These are phyloP conservation scores for Apamea anceps DNA, from an alignment of 2,888 invertebrate species.

Conservation along the genomic window DNA sequence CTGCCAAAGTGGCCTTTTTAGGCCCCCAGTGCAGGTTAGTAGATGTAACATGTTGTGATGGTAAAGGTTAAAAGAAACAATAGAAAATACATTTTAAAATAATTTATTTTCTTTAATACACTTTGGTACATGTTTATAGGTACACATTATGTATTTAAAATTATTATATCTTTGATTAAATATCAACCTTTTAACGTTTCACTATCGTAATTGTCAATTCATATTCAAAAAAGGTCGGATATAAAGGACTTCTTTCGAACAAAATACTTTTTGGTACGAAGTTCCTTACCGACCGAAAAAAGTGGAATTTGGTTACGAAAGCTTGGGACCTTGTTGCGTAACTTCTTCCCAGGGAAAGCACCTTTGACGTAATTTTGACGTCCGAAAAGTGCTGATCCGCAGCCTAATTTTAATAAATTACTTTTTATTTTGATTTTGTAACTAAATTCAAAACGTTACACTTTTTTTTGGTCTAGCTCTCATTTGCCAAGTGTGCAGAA, in stretches of 20 bases:
- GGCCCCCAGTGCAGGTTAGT: not conserved
- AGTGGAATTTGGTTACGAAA: not conserved
- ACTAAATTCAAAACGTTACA: too few species aligned
- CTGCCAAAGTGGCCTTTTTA: too few species aligned
- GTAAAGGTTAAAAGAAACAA: conserved; percentile 33
- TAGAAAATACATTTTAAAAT: conserved; percentile 73
- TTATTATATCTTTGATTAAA: conserved; percentile 57
- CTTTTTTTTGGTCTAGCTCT: too few species aligned
- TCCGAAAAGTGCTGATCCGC: too few species aligned
- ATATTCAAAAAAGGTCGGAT: not conserved
- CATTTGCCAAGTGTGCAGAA: too few species aligned
- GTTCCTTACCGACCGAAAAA: not conserved
- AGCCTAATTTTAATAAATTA: too few species aligned
- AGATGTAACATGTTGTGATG: not conserved
- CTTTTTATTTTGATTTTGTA: too few species aligned
- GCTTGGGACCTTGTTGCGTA: too few species aligned
- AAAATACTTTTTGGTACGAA: not conserved
- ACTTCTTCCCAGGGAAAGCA: too few species aligned
- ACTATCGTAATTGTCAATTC: conserved; percentile 29
- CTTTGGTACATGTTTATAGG: conserved; percentile 76
- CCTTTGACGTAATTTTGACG: too few species aligned
- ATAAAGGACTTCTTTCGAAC: not conserved
- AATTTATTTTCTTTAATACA: conserved; percentile 74
- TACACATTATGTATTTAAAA: conserved; percentile 64
- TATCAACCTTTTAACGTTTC: conserved; percentile 47